Conservation (phyloP, 2,113 vertebrate genomes). For the Hyla sarda region DNA sequence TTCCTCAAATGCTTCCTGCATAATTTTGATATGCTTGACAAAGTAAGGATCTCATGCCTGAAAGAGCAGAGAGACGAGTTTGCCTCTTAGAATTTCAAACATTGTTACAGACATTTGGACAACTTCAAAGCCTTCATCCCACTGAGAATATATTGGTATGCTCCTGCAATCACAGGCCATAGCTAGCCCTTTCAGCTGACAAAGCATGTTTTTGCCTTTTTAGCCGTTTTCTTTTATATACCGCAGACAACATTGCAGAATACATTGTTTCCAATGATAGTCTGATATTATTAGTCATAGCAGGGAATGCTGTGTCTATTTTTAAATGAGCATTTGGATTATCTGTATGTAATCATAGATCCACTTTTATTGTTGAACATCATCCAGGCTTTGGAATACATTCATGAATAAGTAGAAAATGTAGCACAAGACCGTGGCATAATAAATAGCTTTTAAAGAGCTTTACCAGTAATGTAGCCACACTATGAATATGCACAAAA, state of each 20-base stretch:
- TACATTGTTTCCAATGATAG: neutral
- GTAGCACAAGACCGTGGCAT: neutral
- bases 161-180: slow-evolving; percentile 3
- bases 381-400: neutral
- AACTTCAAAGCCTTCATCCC: slow-evolving; percentile 18
- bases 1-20: slow-evolving; percentile 32
- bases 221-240: neutral
- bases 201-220: neutral
- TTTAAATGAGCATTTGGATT: neutral
- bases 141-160: slow-evolving; percentile 38
- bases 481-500: too few species aligned
- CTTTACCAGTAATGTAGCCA: neutral
- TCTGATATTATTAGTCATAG: neutral
- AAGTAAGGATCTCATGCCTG: slow-evolving; percentile 52
- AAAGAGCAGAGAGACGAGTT: slow-evolving; percentile 33
- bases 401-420: neutral
- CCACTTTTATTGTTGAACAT: neutral
- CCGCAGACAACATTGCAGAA: neutral
- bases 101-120: slow-evolving; percentile 35
- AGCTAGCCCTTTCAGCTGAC: slow-evolving; percentile 23
- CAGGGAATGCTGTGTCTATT: neutral
- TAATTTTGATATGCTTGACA: slow-evolving; percentile 50
- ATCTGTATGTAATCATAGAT: slow-evolving; percentile 19
- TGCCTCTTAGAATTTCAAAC: slow-evolving; percentile 50
- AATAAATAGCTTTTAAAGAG: neutral